Conservation (phyloP, 2,888 invertebrate species). For the Drosophila testacea region DNA sequence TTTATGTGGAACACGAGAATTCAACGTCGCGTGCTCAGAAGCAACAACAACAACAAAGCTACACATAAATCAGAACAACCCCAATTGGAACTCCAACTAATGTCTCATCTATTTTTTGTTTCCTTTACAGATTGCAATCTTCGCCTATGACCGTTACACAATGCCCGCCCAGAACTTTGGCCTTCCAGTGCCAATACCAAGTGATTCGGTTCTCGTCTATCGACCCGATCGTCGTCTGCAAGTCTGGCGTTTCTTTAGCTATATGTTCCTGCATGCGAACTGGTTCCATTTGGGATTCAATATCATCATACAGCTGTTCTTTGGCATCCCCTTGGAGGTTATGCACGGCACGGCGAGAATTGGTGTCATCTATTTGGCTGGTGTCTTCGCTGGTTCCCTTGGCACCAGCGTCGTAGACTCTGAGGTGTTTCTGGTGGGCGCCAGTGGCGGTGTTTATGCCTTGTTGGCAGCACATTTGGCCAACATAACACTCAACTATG, state of each 20-base stretch:
- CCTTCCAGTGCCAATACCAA: slow-evolving; percentile 96
- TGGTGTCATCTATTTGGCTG: slow-evolving; percentile 95
- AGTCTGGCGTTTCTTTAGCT: slow-evolving; percentile 97
- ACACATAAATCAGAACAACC: slow-evolving; percentile 64
- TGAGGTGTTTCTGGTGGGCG: slow-evolving; percentile 97
- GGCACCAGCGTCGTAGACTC: slow-evolving; percentile 97
- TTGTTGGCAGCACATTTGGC: slow-evolving; percentile 97
- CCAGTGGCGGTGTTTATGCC: slow-evolving; percentile 98
- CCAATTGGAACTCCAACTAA: slow-evolving; percentile 34
- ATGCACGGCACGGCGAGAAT: slow-evolving; percentile 97
- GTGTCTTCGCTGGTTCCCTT: slow-evolving; percentile 94
- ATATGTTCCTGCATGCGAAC: slow-evolving; percentile 98
- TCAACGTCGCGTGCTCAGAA: slow-evolving; percentile 63
- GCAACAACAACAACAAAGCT: slow-evolving; percentile 44
- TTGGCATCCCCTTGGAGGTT: slow-evolving; percentile 98
- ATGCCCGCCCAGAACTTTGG: slow-evolving; percentile 87
- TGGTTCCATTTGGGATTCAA: slow-evolving; percentile 98
- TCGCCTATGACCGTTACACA: slow-evolving; percentile 94
- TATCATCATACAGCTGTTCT: slow-evolving; percentile 95
- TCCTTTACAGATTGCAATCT: slow-evolving; percentile 92
- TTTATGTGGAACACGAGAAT: slow-evolving; percentile 56
- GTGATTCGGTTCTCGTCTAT: slow-evolving; percentile 97
- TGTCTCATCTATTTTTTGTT: slow-evolving; percentile 15
- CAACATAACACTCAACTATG: slow-evolving; percentile 97
- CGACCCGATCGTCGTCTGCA: slow-evolving; percentile 95